phyloP scores from a whole-genome alignment of 2,888 invertebrate species.

The Ametastegia equiseti region DNA sequence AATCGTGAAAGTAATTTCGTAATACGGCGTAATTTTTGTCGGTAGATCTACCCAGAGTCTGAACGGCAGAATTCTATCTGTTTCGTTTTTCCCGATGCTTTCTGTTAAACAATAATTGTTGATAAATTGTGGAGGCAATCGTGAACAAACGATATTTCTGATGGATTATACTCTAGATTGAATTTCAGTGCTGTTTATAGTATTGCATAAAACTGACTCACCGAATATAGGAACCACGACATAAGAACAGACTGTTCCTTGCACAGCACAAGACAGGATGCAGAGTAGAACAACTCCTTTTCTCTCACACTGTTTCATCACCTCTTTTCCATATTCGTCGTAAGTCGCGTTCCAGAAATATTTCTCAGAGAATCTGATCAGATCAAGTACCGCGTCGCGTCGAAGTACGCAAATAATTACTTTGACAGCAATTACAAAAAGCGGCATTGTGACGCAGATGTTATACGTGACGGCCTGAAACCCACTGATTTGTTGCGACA shows the following conservation, averaged over 20 bases:
- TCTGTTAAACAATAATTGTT: slow-evolving; percentile 47
- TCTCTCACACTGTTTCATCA: slow-evolving; percentile 55
- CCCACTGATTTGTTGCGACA: not conserved
- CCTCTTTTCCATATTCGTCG: slow-evolving; percentile 52
- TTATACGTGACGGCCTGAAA: slow-evolving; percentile 57
- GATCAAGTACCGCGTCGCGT: slow-evolving; percentile 49
- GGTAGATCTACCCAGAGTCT: slow-evolving; percentile 57
- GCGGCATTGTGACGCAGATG: slow-evolving; percentile 51
- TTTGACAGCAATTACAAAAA: slow-evolving; percentile 55
- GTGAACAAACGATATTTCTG: not conserved
- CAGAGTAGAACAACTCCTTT: slow-evolving; percentile 52
- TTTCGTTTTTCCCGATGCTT: slow-evolving; percentile 57
- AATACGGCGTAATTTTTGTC: slow-evolving; percentile 56
- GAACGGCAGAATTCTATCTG: slow-evolving; percentile 60
- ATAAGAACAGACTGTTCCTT: slow-evolving; percentile 48
- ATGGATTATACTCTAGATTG: not conserved
- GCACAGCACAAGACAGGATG: slow-evolving; percentile 52
- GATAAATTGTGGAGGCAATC: not conserved
- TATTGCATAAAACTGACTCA: not conserved
- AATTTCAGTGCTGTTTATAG: not conserved
- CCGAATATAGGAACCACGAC: not conserved
- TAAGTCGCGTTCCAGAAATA: slow-evolving; percentile 45
- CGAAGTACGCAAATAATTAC: slow-evolving; percentile 49
- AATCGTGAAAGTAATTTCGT: slow-evolving; percentile 56
- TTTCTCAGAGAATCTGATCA: slow-evolving; percentile 36